phyloP scores from a whole-genome alignment of 2,888 invertebrate genomes.

The Platerodrilus igneus region DNA sequence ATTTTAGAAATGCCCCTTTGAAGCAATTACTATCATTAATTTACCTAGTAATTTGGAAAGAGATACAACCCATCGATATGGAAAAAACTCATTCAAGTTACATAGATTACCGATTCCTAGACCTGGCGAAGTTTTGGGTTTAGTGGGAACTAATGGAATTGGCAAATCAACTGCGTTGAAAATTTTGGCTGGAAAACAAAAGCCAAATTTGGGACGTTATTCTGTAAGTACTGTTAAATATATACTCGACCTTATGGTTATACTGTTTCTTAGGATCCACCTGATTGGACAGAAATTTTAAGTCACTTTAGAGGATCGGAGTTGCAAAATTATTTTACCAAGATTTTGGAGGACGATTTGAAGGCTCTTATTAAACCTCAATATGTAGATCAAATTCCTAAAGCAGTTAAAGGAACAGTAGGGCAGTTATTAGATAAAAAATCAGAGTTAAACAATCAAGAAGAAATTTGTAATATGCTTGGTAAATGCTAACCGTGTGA shows the following conservation, averaged over 20 bases:
- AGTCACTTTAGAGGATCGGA: constrained; percentile 97
- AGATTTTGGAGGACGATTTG: constrained; percentile 95
- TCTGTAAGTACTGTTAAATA: not conserved
- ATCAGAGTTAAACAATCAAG: constrained; percentile 81
- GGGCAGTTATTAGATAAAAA: constrained; percentile 86
- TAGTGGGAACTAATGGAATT: constrained; percentile 96
- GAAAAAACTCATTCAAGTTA: constrained; percentile 97
- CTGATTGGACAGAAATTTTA: constrained; percentile 98
- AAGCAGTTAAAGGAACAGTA: constrained; percentile 93
- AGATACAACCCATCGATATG: constrained; percentile 98
- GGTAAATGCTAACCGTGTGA: no score
- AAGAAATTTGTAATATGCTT: constrained; percentile 76
- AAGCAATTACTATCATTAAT: constrained; percentile 98
- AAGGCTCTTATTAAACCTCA: constrained; percentile 98
- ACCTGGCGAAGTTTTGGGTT: constrained; percentile 96
- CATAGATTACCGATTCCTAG: constrained; percentile 97
- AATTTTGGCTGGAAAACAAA: constrained; percentile 97
- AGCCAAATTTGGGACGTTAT: constrained; percentile 58
- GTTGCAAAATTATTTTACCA: constrained; percentile 97
- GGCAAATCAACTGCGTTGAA: constrained; percentile 99
- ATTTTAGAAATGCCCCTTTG: constrained; percentile 97
- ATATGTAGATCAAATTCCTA: constrained; percentile 99
- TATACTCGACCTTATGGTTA: no score
- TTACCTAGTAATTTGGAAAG: constrained; percentile 96
- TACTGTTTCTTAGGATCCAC: constrained; percentile 70